phyloP scores from a whole-genome alignment of 92 coral and sea anemone genomes.

The Diadumene lineata region DNA sequence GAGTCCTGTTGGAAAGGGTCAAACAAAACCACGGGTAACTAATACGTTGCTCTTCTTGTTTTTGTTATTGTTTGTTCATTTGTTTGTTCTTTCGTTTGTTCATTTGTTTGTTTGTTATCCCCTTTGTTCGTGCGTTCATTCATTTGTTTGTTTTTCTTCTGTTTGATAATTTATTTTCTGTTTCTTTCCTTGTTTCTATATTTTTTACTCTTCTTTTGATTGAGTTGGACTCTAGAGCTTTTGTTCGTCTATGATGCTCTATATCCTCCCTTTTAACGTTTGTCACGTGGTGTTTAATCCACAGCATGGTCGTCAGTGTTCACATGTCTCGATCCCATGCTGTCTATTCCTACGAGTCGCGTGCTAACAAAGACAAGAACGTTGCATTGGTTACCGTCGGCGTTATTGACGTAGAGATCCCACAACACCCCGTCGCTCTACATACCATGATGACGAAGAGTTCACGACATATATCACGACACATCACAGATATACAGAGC shows the following conservation, averaged over 20 bases:
- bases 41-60: too few species aligned
- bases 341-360: constrained; percentile 77
- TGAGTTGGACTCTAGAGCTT: too few species aligned
- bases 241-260: too few species aligned
- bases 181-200: too few species aligned
- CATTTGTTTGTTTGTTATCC: too few species aligned
- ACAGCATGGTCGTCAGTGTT: constrained; percentile 90
- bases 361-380: constrained; percentile 66
- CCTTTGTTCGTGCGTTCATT: too few species aligned
- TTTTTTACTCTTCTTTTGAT: too few species aligned
- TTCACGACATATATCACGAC: constrained; percentile 92
- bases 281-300: not conserved
- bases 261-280: not conserved
- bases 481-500: constrained; percentile 91
- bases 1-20: constrained; percentile 67
- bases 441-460: constrained; percentile 99
- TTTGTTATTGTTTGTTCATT: too few species aligned
- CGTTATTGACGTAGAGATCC: constrained; percentile 88
- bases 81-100: too few species aligned
- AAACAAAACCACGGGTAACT: constrained; percentile 70
- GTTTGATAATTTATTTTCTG: too few species aligned
- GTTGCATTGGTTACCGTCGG: constrained; percentile 85
- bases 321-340: constrained; percentile 91
- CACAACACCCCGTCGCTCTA: constrained; percentile 98
- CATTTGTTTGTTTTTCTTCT: too few species aligned